These are phyloP conservation scores for Loripinus fragilis DNA, from an alignment of 2,888 invertebrate species.

Conservation along the genomic window DNA sequence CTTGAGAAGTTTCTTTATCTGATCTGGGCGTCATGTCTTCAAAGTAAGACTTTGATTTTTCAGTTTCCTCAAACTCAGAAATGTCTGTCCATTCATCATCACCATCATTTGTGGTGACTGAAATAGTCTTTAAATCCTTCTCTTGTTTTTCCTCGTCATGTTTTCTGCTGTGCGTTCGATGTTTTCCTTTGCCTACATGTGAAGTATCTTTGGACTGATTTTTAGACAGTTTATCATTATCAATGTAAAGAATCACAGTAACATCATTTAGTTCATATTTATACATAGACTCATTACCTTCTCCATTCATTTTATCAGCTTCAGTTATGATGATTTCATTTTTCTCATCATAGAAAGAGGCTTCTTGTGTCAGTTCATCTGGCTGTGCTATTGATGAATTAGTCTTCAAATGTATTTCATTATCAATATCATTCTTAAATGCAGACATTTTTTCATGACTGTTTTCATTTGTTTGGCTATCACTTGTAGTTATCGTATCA, in stretches of 20 bases:
- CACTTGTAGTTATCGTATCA: too few species aligned
- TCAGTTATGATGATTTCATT: conserved; percentile 13
- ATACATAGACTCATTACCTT: conserved; percentile 12
- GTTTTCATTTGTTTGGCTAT: too few species aligned
- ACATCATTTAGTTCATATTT: background rate
- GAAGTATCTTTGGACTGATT: background rate
- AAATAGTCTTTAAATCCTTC: background rate
- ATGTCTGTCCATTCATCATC: conserved; percentile 12
- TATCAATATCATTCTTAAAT: too few species aligned
- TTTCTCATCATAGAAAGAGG: background rate
- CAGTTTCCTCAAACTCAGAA: background rate
- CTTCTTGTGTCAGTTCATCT: too few species aligned
- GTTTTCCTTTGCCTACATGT: too few species aligned
- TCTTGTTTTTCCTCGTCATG: background rate
- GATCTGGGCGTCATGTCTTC: background rate
- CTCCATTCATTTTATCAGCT: background rate
- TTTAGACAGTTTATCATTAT: conserved; percentile 8
- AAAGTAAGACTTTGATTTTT: too few species aligned
- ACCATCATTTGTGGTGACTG: background rate
- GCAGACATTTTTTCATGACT: too few species aligned
- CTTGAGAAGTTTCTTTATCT: background rate
- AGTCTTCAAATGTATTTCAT: too few species aligned
- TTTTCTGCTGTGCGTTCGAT: background rate
- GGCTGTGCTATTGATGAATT: too few species aligned
- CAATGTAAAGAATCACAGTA: conserved; percentile 6